A percentile compares a stretch with the other conserved stretches of the same genome.
phyloP scores from a whole-genome alignment of 2,113 vertebrate species.

The Lophochroa leadbeateri region DNA sequence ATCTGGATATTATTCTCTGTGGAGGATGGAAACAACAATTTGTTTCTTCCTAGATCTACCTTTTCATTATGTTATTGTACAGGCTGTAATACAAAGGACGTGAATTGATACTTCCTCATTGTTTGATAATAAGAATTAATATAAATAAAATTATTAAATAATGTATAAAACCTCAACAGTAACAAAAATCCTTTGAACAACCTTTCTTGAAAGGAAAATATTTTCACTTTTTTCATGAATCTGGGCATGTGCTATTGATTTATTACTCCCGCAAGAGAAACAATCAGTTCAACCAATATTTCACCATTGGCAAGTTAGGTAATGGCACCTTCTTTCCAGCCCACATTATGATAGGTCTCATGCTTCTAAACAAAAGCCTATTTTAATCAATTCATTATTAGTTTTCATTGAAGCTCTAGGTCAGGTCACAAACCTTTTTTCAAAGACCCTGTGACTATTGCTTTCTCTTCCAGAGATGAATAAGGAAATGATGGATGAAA shows the following conservation, averaged over 20 bases:
- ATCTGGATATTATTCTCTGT: background rate
- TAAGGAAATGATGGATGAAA: constrained; percentile 40
- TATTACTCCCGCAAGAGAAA: background rate
- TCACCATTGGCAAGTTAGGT: background rate
- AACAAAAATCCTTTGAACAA: background rate
- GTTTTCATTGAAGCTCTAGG: background rate
- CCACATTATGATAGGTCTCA: background rate
- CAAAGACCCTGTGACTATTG: background rate
- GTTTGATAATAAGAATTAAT: background rate
- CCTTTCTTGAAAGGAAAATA: background rate
- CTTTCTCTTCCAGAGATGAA: constrained; percentile 21
- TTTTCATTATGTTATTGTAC: background rate
- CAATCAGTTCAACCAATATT: background rate
- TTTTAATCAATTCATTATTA: constrained; percentile 33
- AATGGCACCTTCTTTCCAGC: background rate
- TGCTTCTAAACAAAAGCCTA: background rate
- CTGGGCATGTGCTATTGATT: background rate
- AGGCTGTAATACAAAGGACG: background rate
- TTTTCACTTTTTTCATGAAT: background rate
- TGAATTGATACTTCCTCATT: background rate
- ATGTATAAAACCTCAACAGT: background rate
- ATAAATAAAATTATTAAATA: background rate
- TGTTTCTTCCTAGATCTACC: background rate
- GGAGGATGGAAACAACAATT: background rate
- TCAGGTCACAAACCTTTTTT: background rate